A percentile compares a stretch with the other conserved stretches of the same genome.
These are phyloP conservation scores for Crotalus adamanteus DNA, from an alignment of 2,797 vertebrate genomes.

Conservation along the genomic window DNA sequence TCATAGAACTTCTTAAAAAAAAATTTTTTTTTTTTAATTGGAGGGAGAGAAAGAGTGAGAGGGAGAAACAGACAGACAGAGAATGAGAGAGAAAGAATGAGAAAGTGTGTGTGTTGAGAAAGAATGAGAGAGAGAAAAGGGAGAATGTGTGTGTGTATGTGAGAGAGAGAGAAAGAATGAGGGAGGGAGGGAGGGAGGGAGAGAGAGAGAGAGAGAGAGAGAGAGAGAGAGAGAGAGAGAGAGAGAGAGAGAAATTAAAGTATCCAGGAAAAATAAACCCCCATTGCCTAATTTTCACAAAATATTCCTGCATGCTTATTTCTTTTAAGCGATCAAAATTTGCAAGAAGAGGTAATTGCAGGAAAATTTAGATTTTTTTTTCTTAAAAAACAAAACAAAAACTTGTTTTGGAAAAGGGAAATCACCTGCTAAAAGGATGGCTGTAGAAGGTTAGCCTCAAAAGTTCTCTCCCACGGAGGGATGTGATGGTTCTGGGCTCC, in stretches of 20 bases:
- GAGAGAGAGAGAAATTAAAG: neutral
- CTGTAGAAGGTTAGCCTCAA: neutral
- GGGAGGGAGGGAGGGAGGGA: too few relatives aligned
- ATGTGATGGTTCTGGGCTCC: neutral
- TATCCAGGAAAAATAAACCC: neutral
- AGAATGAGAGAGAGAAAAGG: too few relatives aligned
- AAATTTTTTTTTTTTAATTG: neutral
- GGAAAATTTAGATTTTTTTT: neutral
- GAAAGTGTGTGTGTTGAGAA: too few relatives aligned
- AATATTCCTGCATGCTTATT: neutral
- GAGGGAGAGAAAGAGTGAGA: neutral
- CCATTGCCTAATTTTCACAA: neutral
- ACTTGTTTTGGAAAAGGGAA: neutral
- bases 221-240: neutral
- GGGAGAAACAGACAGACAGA: neutral
- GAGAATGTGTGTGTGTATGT: neutral
- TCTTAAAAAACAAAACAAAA: neutral
- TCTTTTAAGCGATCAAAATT: neutral
- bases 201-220: neutral
- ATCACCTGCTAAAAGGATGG: conserved; percentile 67
- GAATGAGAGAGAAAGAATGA: neutral
- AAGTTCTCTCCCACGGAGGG: neutral
- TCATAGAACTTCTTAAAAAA: neutral
- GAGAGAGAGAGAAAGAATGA: too few relatives aligned
- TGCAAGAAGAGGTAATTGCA: conserved; percentile 25